phyloP scores from a whole-genome alignment of 2,797 vertebrate species.

The Rhabdomys pumilio region DNA sequence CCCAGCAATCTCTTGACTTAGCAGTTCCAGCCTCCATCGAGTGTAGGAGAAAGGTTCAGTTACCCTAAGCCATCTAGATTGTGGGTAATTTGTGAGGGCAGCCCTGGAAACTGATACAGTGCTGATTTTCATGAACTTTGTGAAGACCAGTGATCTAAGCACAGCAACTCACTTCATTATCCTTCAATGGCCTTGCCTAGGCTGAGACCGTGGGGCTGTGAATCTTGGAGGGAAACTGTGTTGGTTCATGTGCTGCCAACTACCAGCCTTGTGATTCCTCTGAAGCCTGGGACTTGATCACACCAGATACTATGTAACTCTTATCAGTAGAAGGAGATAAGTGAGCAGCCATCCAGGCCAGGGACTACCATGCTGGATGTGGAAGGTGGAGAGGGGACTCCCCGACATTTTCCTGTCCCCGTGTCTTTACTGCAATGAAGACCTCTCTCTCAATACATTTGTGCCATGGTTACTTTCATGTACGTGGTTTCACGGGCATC shows the following conservation, averaged over 20 bases:
- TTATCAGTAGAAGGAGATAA: constrained; percentile 41
- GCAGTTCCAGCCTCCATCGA: neutral
- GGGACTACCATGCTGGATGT: neutral
- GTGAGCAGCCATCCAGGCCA: neutral
- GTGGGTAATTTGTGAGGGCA: neutral
- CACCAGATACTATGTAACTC: constrained; percentile 11
- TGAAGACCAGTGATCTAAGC: neutral
- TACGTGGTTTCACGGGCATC: neutral
- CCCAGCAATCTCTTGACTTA: neutral
- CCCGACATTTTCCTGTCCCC: neutral
- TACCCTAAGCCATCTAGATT: neutral
- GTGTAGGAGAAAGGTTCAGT: neutral
- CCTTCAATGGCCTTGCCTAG: neutral
- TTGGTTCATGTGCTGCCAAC: neutral
- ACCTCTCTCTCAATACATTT: neutral
- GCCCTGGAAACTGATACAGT: neutral
- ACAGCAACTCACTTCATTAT: neutral
- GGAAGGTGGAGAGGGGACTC: neutral
- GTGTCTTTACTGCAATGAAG: neutral
- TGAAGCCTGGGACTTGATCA: neutral
- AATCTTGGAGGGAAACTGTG: neutral
- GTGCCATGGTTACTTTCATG: neutral
- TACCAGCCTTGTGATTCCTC: neutral
- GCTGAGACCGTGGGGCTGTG: neutral
- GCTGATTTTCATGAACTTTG: neutral